Evolutionary conservation across 2,113 vertebrate genomes (phyloP).

Genomic region (Rhinopithecus roxellana): DNA sequence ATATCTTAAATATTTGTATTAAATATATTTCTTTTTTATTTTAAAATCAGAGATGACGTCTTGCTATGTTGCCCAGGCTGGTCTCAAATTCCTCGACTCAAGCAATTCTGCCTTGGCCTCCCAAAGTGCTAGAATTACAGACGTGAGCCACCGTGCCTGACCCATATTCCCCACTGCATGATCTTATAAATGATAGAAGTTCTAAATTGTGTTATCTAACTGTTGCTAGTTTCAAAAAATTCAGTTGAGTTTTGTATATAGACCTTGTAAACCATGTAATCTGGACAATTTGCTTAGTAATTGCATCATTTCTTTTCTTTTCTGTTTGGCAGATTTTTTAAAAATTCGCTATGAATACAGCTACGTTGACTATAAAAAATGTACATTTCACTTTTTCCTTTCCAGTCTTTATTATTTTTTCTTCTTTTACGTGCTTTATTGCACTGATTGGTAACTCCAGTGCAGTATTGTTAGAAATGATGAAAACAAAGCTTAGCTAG

Average conservation of each 20-base stretch:
- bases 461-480: background rate
- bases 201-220: slow-evolving; percentile 2
- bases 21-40: background rate
- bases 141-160: too few species aligned
- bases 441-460: background rate
- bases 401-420: background rate
- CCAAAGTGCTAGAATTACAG: too few species aligned
- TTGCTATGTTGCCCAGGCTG: too few species aligned
- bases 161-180: background rate
- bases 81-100: too few species aligned
- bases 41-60: too few species aligned
- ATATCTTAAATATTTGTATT: background rate
- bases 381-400: background rate
- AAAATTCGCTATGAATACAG: background rate
- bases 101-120: too few species aligned
- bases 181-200: background rate
- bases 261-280: background rate
- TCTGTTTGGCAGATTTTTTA: background rate
- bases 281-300: background rate
- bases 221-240: background rate
- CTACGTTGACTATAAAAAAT: background rate
- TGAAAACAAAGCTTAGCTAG: background rate
- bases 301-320: background rate
- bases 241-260: background rate
- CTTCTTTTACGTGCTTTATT: background rate